These are phyloP conservation scores for Drosophila mercatorum DNA, from an alignment of 2,888 invertebrate species.

Conservation along the genomic window DNA sequence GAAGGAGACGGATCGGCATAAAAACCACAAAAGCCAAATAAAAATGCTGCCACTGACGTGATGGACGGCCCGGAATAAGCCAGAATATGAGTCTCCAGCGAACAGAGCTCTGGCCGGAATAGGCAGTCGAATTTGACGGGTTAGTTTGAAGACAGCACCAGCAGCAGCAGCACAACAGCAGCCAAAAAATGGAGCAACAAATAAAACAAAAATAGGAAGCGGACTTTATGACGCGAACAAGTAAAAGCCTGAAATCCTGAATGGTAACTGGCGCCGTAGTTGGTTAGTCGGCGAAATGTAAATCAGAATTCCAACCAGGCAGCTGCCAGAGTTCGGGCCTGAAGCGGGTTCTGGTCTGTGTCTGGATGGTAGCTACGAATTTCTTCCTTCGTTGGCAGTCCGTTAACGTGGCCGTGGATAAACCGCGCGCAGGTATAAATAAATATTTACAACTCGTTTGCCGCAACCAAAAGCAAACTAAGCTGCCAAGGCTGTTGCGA, in stretches of 20 bases:
- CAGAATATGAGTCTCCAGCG: constrained; percentile 25
- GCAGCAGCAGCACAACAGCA: not conserved
- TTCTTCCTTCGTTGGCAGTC: constrained; percentile 42
- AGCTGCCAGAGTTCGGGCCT: constrained; percentile 15
- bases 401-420: constrained; percentile 64
- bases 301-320: constrained; percentile 71
- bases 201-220: constrained; percentile 15
- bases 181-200: not conserved
- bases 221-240: constrained; percentile 37
- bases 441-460: constrained; percentile 81
- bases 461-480: constrained; percentile 77
- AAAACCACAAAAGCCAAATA: constrained; percentile 75
- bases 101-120: constrained; percentile 35
- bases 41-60: constrained; percentile 64
- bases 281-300: constrained; percentile 72
- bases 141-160: constrained; percentile 1
- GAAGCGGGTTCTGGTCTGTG: not conserved
- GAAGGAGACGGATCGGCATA: constrained; percentile 47
- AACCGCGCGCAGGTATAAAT: constrained; percentile 78
- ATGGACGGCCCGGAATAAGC: constrained; percentile 45
- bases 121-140: constrained; percentile 64
- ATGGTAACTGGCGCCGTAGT: constrained; percentile 38
- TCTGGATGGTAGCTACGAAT: constrained; percentile 1
- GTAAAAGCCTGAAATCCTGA: constrained; percentile 49
- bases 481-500: constrained; percentile 42